Base-by-base conservation (phyloP, 2,113 vertebrate genomes). In the Sphaerodactylus townsendi region DNA sequence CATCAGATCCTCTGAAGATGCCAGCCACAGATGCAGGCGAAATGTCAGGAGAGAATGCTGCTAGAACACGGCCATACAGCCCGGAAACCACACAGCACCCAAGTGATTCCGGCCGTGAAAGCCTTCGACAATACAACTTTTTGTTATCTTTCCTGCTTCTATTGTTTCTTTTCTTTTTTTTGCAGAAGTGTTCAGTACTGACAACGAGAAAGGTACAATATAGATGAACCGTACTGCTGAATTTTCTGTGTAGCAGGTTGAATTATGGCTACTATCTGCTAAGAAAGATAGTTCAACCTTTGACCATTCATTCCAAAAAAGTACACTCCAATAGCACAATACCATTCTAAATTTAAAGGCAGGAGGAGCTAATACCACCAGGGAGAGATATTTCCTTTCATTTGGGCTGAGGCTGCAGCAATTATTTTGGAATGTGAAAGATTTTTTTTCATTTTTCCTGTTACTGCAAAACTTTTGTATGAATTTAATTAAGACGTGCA, bases 401-500 rank as follows among this genome's bases (percentile, higher is more conserved):
- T 94, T 95, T 94, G 48, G 74, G 64, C 79, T 65, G 81, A 89
- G 70, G 35, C 53, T 79, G 10, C 87, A 94, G 70, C 87, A 93
- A 92, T 94, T 94, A 92, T 87, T 92, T 93, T 93, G 86, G 53
- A 85, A 76, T 21, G 69, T 89, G 79, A 87, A 83, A 50, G 83
- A 88, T 92, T 91, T 79, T 28, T 62, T 28, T 28, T 9, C 80
- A 90, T 85, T 90, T 94, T 86, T 93, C 81, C 91, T 93, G 79
- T 90, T 95, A 92, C 85, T 94, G 81, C 89, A 94, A 93, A 85
- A 86, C 88, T 92, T 87, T 84, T 83, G 86, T 71, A 72, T 85
- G 46, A 85, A 94, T 95, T 95, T 92, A 95, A 96, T 96, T 96
- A 95, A 94, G 85, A 87, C 33, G 87, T 88, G 53, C 68, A 46